Evolutionary conservation across 53 echinoderm and acorn worm genomes (phyloP).

Genomic region (Echinarachnius parma): DNA sequence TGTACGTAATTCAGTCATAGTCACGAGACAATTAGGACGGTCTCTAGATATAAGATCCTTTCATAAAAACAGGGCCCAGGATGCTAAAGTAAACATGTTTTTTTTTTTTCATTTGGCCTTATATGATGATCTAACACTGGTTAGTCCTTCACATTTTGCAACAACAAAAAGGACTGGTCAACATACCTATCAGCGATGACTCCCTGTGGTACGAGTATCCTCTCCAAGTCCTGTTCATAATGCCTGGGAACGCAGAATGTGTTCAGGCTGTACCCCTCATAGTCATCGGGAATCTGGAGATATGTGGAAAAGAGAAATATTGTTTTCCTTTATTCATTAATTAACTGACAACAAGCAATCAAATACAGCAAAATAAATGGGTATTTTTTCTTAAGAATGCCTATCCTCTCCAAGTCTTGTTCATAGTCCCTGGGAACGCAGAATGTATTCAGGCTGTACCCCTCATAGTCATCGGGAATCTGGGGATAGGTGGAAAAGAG

Average conservation of each 20-base stretch:
- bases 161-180: background rate
- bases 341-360: background rate
- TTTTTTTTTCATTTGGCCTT: no score
- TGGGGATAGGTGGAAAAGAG: slow-evolving; percentile 35
- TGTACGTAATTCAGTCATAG: no score
- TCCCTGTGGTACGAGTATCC: slow-evolving; percentile 83
- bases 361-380: background rate
- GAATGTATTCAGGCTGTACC: slow-evolving; percentile 84
- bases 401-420: slow-evolving; percentile 68
- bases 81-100: no score
- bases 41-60: no score
- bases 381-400: no score
- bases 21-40: no score
- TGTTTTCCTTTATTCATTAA: background rate
- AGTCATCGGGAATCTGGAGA: slow-evolving; percentile 75
- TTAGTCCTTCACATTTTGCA: no score
- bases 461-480: slow-evolving; percentile 77
- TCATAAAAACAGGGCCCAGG: no score
- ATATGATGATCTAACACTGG: no score
- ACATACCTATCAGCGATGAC: slow-evolving; percentile 87
- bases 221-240: slow-evolving; percentile 71
- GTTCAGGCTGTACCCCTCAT: slow-evolving; percentile 73
- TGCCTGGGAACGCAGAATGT: slow-evolving; percentile 94
- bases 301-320: slow-evolving; percentile 14
- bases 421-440: slow-evolving; percentile 89